A percentile compares a stretch with the other conserved stretches of the same genome.
Conservation (phyloP, 2,113 vertebrate genomes). For the Salvelinus alpinus region DNA sequence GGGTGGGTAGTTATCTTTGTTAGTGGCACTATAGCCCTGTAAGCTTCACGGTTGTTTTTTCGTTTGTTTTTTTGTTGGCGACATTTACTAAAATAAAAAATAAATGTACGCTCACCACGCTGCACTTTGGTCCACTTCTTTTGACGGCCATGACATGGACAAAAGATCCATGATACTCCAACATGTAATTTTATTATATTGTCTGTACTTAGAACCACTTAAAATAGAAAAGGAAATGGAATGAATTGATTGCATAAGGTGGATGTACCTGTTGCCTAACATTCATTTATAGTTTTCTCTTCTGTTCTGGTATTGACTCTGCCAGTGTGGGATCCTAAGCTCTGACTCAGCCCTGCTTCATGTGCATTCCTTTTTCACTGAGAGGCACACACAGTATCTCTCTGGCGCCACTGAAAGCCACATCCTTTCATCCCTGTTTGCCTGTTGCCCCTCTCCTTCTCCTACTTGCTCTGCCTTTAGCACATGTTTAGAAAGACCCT, state of each 20-base stretch:
- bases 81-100: too few relatives aligned
- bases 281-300: background rate
- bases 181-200: too few relatives aligned
- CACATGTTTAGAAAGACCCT: conserved; percentile 12
- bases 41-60: too few relatives aligned
- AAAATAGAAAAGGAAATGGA: background rate
- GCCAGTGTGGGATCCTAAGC: background rate
- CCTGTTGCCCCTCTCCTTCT: background rate
- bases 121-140: too few relatives aligned
- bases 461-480: conserved; percentile 3
- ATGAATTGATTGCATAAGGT: background rate
- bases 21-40: too few relatives aligned
- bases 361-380: background rate
- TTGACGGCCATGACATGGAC: too few relatives aligned
- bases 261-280: background rate
- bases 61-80: too few relatives aligned
- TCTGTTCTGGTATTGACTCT: background rate
- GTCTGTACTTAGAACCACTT: too few relatives aligned
- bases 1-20: too few relatives aligned
- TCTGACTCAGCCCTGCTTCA: background rate
- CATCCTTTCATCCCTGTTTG: conserved; percentile 15
- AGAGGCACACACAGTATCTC: background rate
- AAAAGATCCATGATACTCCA: too few relatives aligned
- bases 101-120: too few relatives aligned
- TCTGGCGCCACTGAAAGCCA: conserved; percentile 16